Evolutionary conservation across 1,140 invertebrate species (phyloP).

Genomic region (Drosophila sp.): DNA sequence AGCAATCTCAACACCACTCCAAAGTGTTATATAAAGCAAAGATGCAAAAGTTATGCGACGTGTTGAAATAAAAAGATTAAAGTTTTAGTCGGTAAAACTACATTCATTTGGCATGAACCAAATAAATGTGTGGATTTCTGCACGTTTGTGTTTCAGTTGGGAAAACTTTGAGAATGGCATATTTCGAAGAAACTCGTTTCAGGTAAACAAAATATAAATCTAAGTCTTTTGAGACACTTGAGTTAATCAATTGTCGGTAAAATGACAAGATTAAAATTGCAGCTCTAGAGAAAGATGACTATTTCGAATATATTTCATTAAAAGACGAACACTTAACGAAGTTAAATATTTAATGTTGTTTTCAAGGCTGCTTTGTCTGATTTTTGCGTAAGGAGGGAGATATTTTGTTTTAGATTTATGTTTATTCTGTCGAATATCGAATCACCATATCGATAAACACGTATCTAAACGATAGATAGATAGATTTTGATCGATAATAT

Average conservation of each 20-base stretch:
- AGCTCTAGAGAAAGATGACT: not conserved
- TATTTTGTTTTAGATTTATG: no score
- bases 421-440: no score
- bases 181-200: not conserved
- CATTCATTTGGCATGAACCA: not conserved
- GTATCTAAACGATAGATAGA: no score
- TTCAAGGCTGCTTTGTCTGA: no score
- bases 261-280: not conserved
- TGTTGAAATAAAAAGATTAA: constrained; percentile 9
- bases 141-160: not conserved
- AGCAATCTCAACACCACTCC: constrained; percentile 8
- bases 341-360: no score
- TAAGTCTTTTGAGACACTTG: not conserved
- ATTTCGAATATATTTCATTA: not conserved
- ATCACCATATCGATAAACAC: no score
- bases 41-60: not conserved
- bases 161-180: not conserved
- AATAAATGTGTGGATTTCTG: not conserved
- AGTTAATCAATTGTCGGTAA: not conserved
- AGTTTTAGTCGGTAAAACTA: constrained; percentile 5
- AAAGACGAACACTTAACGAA: no score
- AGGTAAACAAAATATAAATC: not conserved
- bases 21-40: constrained; percentile 6
- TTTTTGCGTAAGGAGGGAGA: no score
- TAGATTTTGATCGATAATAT: no score